Evolutionary conservation across 35 echinoderm and acorn worm species (phyloP), one percentile per base, ranked within the genome.

Genomic region (Ophioderma brevispina): DNA sequence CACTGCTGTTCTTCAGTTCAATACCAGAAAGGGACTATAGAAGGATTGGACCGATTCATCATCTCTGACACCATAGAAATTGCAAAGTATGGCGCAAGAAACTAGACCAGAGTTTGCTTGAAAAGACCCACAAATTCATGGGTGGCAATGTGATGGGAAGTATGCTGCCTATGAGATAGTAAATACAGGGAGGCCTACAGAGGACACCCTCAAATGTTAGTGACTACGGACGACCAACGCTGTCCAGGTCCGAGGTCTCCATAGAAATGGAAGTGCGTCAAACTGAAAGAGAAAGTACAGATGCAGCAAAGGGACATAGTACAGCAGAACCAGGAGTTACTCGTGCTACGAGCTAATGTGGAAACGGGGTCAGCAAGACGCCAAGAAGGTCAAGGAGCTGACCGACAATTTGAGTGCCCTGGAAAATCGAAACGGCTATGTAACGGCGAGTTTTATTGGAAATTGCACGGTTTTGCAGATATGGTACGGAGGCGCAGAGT

Each of bases 401-500:
- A 75, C 41, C 0, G 42, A 91, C 18, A 28, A 33, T 0, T 30
- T 80, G 38, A 19, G 0, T 10, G 21, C 37, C 15, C 41, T 55
- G 40, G 64, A 92, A n/a, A n/a, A 76, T 42, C 84, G n/a, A n/a
- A n/a, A 78, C 19, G 91, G 90, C 39, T 81, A 77, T 85, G 77
- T 85, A n/a, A 88, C 84, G 97, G 97, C 1, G 81, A 89, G 11
- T 99, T 91, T 56, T 89, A 90, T 0, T 99, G 97, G 97, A 90
- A 78, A 80, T 81, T 99, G 40, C 46, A 88, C 25, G 84, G 89
- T 11, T 99, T 91, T 86, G 55, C 35, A 18, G 80, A 84, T 25
- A 80, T 99, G 25, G 76, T 90, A 0, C 64, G 78, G 90, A 95
- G 0, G 97, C 97, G 0, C 82, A 89, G 19, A 41, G 50, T 30